These are phyloP conservation scores for Coreoperca whiteheadi DNA, from an alignment of 2,113 vertebrate species.

Conservation along the genomic window DNA sequence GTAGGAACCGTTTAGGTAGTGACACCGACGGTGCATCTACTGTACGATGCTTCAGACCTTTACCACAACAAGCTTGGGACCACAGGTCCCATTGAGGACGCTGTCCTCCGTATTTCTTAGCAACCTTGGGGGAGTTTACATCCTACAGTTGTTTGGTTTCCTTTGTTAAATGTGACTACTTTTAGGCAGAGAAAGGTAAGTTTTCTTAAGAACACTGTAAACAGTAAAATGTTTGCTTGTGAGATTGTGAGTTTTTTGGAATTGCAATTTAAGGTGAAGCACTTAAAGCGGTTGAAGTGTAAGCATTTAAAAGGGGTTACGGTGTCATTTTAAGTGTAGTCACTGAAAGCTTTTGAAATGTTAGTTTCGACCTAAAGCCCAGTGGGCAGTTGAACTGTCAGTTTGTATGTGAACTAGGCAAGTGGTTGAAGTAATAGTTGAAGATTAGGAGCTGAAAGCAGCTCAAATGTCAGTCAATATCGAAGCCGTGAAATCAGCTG, in stretches of 20 bases:
- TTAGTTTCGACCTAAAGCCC: neutral
- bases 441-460: neutral
- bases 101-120: neutral
- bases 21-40: neutral
- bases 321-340: neutral
- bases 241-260: neutral
- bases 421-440: neutral
- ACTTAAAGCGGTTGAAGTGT: neutral
- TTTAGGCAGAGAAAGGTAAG: no score
- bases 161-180: neutral
- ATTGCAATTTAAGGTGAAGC: neutral
- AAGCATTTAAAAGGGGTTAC: no score
- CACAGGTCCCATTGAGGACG: neutral
- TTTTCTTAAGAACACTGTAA: neutral
- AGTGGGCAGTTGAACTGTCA: neutral
- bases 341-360: neutral
- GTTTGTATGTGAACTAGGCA: neutral
- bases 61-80: neutral
- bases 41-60: neutral
- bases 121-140: neutral
- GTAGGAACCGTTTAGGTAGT: neutral
- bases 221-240: neutral
- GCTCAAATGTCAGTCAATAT: no score
- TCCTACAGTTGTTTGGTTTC: no score
- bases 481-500: neutral